Base-by-base conservation (phyloP, 2,888 invertebrate species). In the Polylopha cassiicola region DNA sequence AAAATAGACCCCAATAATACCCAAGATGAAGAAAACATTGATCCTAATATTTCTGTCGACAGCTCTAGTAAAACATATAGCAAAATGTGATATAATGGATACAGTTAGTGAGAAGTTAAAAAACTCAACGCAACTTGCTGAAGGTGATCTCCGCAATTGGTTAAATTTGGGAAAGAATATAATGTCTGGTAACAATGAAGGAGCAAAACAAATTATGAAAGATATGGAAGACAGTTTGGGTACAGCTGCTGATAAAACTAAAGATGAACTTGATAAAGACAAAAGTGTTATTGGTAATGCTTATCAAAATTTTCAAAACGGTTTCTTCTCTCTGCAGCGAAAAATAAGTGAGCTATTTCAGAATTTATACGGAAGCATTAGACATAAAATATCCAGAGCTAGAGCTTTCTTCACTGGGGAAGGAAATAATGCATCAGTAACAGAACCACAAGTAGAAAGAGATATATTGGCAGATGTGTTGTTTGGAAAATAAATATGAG, bases 91-190 rank as follows among this genome's bases (percentile, higher is more conserved):
- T 7, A 16, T 50, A 1, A 26, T 52, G n/a, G 43, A 46, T 3
- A 37, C 30, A 10, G 36, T 47, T 3, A 38, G 43, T 23, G 48
- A 44, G 2, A 46, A 34, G 18, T 43, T 50, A 3, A 42, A 39
- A 22, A 48, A 52, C 26, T 49, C 48, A 8, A 45, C 49, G 2
- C 22, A 28, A 21, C 43, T 24, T 10, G 21, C 51, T 2, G 51
- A 36, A 31, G 38, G 47, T 6, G 49, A 50, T 11, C 27, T 53
- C 1, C 42, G 44, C 6, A 38, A 43, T 3, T 44, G 43, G 32
- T 44, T 45, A 23, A 20, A 37, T 5, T 48, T 43, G 11, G 52
- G 55, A 2, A 51, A 50, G 11, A 48, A 39, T 9, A 14, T 50
- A 4, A 27, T 50, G 5, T 49, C 49, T 5, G 51, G 47, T 17